These are phyloP conservation scores for Epistrophella euchroma DNA, from an alignment of 2,888 invertebrate species.

Conservation along the genomic window DNA sequence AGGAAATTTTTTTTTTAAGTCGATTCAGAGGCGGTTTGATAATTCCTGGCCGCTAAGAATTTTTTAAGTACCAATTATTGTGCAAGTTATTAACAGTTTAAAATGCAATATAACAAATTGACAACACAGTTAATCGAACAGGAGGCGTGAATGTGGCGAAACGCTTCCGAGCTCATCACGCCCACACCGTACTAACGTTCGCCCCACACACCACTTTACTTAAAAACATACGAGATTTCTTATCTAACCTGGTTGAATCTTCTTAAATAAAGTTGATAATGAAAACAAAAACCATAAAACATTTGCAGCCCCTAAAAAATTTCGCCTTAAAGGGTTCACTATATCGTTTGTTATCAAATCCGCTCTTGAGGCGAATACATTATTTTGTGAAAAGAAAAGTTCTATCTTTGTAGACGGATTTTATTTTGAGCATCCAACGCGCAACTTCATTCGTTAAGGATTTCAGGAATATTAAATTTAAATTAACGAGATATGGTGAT, in stretches of 20 bases:
- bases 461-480: constrained; percentile 55
- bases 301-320: not conserved
- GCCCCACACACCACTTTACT: no score
- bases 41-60: not conserved
- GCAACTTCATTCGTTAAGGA: constrained; percentile 38
- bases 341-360: not conserved
- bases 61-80: not conserved
- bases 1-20: constrained; percentile 37
- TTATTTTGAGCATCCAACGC: constrained; percentile 6
- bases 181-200: no score
- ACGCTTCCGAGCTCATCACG: no score
- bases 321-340: not conserved
- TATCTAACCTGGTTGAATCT: no score
- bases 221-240: no score
- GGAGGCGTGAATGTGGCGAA: no score
- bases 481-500: constrained; percentile 56
- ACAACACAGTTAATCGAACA: no score
- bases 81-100: no score
- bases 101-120: no score
- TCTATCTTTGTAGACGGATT: constrained; percentile 6
- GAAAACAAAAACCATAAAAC: not conserved
- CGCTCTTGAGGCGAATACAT: not conserved
- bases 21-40: not conserved
- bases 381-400: not conserved
- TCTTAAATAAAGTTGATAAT: not conserved